Evolutionary conservation across 2,113 vertebrate species (phyloP), one percentile per base, ranked within the genome.

Genomic region (Macroglossus sobrinus): DNA sequence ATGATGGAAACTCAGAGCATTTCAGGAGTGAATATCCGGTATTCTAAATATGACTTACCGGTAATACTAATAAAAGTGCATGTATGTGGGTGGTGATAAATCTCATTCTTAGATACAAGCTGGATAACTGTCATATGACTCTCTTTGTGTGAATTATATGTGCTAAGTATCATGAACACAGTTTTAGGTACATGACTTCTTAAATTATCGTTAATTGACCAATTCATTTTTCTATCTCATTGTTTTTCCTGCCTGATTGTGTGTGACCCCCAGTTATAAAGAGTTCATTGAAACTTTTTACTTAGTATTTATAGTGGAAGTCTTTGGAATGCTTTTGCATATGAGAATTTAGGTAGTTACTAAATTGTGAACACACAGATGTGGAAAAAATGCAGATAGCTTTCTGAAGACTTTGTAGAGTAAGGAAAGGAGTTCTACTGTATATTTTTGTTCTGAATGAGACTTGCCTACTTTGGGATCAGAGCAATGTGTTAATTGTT

Each of bases 321-420:
- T 63, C 33, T 86, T 89, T 89, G 40, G 64, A 72, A 50, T 90
- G 19, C 19, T 82, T 24, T 38, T 74, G 45, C 35, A 82, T 89
- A 2, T 66, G 30, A 79, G 68, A 38, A 57, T 86, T 94, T 71
- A 45, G 33, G 30, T 80, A 75, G 28, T 84, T 96, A 53, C 16
- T 69, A 69, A 68, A 7, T 1, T 24, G 14, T 61, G 64, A 76
- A 45, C 18, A 8, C 47, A 55, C 6, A 86, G 35, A 80, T 43
- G 24, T 55, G 59, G 72, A 1, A 19, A 71, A 66, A 74, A n/a
- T 18, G 38, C 16, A 5, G 38, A 11, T 61, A 68, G 6, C 28
- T 38, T 96, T 81, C 66, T 53, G 47, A 79, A 87, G 43, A 92
- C n/a, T 85, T 85, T 79, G 74, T n/a, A 92, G 75, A 66, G 15